phyloP scores from a whole-genome alignment of 2,888 invertebrate species.

The Lasioglossum marginatum region DNA sequence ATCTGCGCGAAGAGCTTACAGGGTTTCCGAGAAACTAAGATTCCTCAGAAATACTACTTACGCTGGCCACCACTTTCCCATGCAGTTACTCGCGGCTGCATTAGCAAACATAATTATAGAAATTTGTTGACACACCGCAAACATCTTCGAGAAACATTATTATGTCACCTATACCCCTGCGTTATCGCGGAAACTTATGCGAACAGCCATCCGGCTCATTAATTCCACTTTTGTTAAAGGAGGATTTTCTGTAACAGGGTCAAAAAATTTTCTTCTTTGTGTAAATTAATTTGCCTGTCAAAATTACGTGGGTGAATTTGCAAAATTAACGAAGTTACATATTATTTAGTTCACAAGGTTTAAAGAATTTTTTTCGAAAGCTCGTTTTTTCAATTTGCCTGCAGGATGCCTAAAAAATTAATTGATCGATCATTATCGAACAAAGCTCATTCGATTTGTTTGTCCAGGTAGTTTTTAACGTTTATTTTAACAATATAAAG shows the following conservation, averaged over 20 bases:
- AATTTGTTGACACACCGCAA: slow-evolving; percentile 54
- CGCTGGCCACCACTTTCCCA: slow-evolving; percentile 42
- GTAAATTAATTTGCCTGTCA: too few relatives aligned
- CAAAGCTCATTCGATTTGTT: too few relatives aligned
- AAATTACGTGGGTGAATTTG: background rate
- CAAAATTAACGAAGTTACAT: background rate
- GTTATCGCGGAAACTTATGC: background rate
- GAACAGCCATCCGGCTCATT: background rate
- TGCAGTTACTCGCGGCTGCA: slow-evolving; percentile 14
- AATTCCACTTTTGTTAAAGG: background rate
- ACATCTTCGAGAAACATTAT: slow-evolving; percentile 19
- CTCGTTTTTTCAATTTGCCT: too few relatives aligned
- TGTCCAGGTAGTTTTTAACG: background rate
- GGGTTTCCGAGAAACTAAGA: slow-evolving; percentile 53
- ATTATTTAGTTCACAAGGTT: background rate
- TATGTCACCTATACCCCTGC: background rate
- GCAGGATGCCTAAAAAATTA: too few relatives aligned
- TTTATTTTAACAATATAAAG: background rate
- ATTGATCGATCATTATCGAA: too few relatives aligned
- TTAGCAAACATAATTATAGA: slow-evolving; percentile 58
- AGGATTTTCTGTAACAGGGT: background rate
- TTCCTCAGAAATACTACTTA: slow-evolving; percentile 56
- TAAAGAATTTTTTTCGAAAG: too few relatives aligned
- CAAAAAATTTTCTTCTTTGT: background rate
- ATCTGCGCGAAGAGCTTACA: slow-evolving; percentile 53